Conservation (phyloP, 2,797 vertebrate species). For the Gymnoscopelus microlampas region DNA sequence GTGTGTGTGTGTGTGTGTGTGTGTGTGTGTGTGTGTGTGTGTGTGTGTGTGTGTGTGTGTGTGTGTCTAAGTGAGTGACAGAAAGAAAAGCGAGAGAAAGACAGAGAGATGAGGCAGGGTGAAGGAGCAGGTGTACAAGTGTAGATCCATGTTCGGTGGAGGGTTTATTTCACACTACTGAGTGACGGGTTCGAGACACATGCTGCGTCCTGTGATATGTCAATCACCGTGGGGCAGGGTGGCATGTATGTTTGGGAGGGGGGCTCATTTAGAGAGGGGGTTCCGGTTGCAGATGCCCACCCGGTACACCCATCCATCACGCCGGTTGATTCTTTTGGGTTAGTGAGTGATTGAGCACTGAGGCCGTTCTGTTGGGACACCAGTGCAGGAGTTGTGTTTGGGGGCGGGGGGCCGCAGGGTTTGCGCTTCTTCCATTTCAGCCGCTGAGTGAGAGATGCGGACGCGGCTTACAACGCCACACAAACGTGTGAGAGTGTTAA, state of each 20-base stretch:
- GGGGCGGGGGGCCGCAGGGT: too few species aligned
- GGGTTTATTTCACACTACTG: conserved; percentile 40
- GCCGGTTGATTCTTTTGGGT: conserved; percentile 56
- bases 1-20: not conserved
- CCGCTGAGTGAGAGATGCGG: conserved; percentile 58
- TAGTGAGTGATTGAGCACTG: conserved; percentile 65
- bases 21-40: not conserved
- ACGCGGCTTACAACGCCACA: conserved; percentile 52
- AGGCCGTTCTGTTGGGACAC: conserved; percentile 9
- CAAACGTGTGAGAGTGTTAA: conserved; percentile 57
- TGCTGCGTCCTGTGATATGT: conserved; percentile 34
- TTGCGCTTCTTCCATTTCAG: conserved; percentile 50
- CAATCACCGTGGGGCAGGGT: conserved; percentile 35
- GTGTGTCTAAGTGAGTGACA: conserved; percentile 17
- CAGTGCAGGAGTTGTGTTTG: too few species aligned
- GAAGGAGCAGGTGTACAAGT: conserved; percentile 10
- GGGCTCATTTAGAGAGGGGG: conserved; percentile 48
- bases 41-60: conserved; percentile 7
- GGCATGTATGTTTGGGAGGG: conserved; percentile 3
- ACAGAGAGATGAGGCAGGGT: not conserved
- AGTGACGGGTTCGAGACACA: conserved; percentile 50
- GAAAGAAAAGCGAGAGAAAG: not conserved
- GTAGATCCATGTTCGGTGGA: conserved; percentile 7
- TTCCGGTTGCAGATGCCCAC: conserved; percentile 66
- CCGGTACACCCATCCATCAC: conserved; percentile 58